These are phyloP conservation scores for Sphaerophoria taeniata DNA, from an alignment of 2,888 invertebrate species.

Conservation along the genomic window DNA sequence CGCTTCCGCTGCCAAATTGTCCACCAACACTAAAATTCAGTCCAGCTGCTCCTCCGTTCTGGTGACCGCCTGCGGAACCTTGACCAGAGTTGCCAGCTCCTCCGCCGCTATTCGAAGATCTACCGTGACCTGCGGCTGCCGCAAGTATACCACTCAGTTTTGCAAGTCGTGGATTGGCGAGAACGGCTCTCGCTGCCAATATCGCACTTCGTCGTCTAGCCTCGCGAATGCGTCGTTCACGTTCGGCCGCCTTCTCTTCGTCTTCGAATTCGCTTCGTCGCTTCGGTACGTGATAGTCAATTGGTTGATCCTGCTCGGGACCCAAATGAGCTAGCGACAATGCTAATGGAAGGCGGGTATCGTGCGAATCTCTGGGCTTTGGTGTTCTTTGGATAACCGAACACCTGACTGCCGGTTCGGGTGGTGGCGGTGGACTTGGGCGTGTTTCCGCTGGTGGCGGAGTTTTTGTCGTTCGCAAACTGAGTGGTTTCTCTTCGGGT, in stretches of 20 bases:
- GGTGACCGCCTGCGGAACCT: constrained; percentile 83
- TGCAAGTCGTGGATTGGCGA: constrained; percentile 81
- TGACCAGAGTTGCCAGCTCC: constrained; percentile 81
- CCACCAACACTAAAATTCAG: constrained; percentile 78
- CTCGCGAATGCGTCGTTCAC: constrained; percentile 87
- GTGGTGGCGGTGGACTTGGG: constrained; percentile 85
- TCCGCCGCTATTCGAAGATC: constrained; percentile 86
- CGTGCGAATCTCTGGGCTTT: constrained; percentile 78
- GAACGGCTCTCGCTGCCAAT: constrained; percentile 83
- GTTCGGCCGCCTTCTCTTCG: constrained; percentile 80
- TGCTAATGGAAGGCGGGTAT: constrained; percentile 84
- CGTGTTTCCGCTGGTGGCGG: constrained; percentile 83
- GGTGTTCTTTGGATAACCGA: constrained; percentile 94
- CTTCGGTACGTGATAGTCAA: constrained; percentile 94
- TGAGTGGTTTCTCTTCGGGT: constrained; percentile 86
- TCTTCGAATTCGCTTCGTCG: constrained; percentile 85
- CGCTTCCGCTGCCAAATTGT: constrained; percentile 79
- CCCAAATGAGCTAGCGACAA: constrained; percentile 83
- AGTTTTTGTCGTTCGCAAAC: constrained; percentile 83
- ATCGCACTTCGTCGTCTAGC: constrained; percentile 88
- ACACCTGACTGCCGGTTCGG: constrained; percentile 88
- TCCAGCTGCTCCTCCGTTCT: constrained; percentile 76
- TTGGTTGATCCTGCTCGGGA: constrained; percentile 93
- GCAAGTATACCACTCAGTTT: constrained; percentile 87
- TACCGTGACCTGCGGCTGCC: constrained; percentile 92